Conservation (phyloP, 1,140 invertebrate genomes). For the Meloidogyne floridensis region DNA sequence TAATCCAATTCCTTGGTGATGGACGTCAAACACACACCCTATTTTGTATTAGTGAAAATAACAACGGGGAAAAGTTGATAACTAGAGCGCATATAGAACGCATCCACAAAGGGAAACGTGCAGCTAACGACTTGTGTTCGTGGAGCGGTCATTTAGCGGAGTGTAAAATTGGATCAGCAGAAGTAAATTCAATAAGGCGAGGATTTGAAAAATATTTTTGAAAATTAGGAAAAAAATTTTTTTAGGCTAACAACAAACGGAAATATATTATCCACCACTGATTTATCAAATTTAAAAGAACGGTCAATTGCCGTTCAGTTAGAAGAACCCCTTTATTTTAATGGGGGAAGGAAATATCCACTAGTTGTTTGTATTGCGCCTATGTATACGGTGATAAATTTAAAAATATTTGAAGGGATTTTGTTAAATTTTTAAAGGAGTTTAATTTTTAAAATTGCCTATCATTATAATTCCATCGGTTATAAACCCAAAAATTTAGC, state of each 20-base stretch:
- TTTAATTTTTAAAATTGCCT: too few species aligned
- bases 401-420: too few species aligned
- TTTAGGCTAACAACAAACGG: conserved; percentile 32
- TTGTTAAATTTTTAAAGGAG: too few species aligned
- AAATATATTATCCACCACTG: background rate
- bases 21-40: conserved; percentile 45
- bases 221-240: background rate
- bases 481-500: too few species aligned
- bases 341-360: conserved; percentile 44
- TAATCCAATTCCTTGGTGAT: conserved; percentile 60
- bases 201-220: background rate
- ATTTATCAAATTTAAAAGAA: background rate
- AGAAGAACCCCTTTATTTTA: conserved; percentile 47
- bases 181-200: background rate
- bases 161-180: conserved; percentile 52
- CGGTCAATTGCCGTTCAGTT: conserved; percentile 36
- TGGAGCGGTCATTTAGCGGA: conserved; percentile 63
- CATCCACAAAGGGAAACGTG: conserved; percentile 61
- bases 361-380: conserved; percentile 64
- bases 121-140: conserved; percentile 60
- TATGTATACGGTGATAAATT: conserved; percentile 53
- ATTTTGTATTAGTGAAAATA: conserved; percentile 48
- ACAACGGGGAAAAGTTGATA: conserved; percentile 37
- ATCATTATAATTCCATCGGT: too few species aligned
- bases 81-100: conserved; percentile 50